A percentile compares a stretch with the other conserved stretches of the same genome.
These are phyloP conservation scores for Natrix natrix DNA, from an alignment of 2,797 vertebrate species.

Conservation along the genomic window DNA sequence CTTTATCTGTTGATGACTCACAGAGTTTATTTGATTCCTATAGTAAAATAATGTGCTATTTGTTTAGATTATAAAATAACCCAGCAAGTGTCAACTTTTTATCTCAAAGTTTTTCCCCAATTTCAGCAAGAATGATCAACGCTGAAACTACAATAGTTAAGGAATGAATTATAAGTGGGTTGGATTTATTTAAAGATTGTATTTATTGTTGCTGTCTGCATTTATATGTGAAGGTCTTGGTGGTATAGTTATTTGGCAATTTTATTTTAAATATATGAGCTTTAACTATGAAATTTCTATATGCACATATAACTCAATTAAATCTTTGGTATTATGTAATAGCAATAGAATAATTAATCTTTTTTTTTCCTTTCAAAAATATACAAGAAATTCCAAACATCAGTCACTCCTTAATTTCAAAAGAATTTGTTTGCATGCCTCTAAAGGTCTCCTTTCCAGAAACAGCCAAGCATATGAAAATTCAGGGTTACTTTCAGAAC, in stretches of 20 bases:
- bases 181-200: background rate
- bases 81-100: background rate
- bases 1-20: background rate
- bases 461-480: slow-evolving; percentile 3
- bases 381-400: background rate
- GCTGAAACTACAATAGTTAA: background rate
- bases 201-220: background rate
- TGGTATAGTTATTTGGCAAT: background rate
- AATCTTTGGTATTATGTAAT: background rate
- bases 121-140: background rate
- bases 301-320: background rate
- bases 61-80: background rate
- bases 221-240: background rate
- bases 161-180: background rate
- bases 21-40: background rate
- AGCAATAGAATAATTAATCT: background rate
- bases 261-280: background rate
- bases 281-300: background rate
- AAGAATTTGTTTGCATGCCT: background rate
- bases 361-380: background rate
- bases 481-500: slow-evolving; percentile 11
- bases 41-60: background rate
- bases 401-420: slow-evolving; percentile 1
- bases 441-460: background rate
- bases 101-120: background rate